These are phyloP conservation scores for Siderastrea siderea DNA, from an alignment of 92 coral and sea anemone genomes.

Conservation along the genomic window DNA sequence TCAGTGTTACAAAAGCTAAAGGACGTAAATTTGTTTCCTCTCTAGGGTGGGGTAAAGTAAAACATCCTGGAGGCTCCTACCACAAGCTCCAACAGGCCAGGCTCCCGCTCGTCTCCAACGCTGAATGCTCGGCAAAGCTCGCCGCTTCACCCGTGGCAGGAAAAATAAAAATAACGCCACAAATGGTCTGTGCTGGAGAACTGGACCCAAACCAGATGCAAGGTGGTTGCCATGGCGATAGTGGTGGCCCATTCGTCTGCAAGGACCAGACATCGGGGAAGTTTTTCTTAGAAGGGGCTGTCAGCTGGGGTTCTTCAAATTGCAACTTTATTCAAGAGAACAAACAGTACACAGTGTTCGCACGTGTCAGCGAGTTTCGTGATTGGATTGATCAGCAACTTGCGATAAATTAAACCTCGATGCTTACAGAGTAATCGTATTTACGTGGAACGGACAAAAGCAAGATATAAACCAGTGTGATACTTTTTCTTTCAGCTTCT, in stretches of 20 bases:
- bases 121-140: conserved; percentile 39
- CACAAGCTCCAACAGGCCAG: conserved; percentile 60
- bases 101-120: conserved; percentile 62
- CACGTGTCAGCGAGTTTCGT: conserved; percentile 56
- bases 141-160: not conserved
- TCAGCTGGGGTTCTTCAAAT: conserved; percentile 63
- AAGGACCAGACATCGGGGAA: conserved; percentile 45
- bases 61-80: conserved; percentile 51
- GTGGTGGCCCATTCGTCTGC: conserved; percentile 76
- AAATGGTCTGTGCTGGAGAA: conserved; percentile 69
- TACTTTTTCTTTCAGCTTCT: too few relatives aligned
- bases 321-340: conserved; percentile 53
- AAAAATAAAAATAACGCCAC: too few relatives aligned
- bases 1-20: too few relatives aligned
- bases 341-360: conserved; percentile 67
- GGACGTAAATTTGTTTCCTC: not conserved
- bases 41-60: conserved; percentile 63
- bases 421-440: not conserved
- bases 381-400: conserved; percentile 55
- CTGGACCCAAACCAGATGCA: conserved; percentile 38
- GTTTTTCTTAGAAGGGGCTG: conserved; percentile 64
- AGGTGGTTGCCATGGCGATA: conserved; percentile 75
- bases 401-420: not conserved
- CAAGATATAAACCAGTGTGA: too few relatives aligned
- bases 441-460: not conserved